A percentile compares a stretch with the other conserved stretches of the same genome.
phyloP scores from a whole-genome alignment of 1,140 invertebrate genomes.

The Drosophila auraria region DNA sequence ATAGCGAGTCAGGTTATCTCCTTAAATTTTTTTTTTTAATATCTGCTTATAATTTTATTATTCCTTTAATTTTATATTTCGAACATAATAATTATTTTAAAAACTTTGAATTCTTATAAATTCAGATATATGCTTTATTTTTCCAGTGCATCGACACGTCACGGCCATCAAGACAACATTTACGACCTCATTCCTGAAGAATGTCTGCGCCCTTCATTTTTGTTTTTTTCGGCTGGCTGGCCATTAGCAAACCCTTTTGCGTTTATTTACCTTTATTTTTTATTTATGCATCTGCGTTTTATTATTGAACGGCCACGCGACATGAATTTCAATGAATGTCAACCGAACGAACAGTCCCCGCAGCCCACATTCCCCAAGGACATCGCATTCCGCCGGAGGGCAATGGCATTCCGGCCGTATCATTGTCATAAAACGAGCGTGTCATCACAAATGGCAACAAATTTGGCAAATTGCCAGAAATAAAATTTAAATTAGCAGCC shows the following conservation, averaged over 20 bases:
- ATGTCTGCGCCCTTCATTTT: neutral
- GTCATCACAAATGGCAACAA: constrained; percentile 82
- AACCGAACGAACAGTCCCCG: constrained; percentile 31
- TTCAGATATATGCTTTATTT: neutral
- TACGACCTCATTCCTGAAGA: constrained; percentile 34
- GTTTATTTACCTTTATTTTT: constrained; percentile 84
- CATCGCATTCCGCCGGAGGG: constrained; percentile 18
- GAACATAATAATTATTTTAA: too few species aligned
- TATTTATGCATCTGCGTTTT: constrained; percentile 82
- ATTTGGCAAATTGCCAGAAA: constrained; percentile 82
- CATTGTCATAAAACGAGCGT: constrained; percentile 78
- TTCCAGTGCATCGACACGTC: constrained; percentile 33
- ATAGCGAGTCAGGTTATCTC: too few species aligned
- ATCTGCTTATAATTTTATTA: too few species aligned
- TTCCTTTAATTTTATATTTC: too few species aligned
- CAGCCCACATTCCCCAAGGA: neutral
- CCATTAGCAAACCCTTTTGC: constrained; percentile 82
- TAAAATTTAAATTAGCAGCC: constrained; percentile 82
- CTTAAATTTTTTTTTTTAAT: too few species aligned
- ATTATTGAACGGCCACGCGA: constrained; percentile 80
- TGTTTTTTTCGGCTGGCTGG: constrained; percentile 12
- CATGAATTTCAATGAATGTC: constrained; percentile 83
- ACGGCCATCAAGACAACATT: constrained; percentile 64
- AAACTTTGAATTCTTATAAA: too few species aligned
- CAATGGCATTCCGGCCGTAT: constrained; percentile 53